Conservation (phyloP, 92 coral and sea anemone species). For the Epizoanthus rinbou region DNA sequence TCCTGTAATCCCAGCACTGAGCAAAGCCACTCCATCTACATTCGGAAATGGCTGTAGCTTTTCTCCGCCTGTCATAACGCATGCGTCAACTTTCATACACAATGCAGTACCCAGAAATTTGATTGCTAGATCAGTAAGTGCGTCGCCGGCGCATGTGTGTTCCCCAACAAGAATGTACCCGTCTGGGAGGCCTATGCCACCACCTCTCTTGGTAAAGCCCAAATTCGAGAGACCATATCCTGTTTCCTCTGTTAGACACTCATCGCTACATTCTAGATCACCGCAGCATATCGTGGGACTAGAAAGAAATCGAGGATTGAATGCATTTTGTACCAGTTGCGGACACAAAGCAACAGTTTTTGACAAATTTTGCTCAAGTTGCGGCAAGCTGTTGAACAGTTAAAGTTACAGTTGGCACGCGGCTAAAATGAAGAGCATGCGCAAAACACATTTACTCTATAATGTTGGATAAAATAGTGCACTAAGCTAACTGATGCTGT, state of each 20-base stretch:
- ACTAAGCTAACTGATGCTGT: not conserved
- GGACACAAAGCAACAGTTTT: constrained; percentile 80
- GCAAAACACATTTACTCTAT: not conserved
- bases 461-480: not conserved
- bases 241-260: constrained; percentile 42
- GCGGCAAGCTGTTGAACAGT: constrained; percentile 67
- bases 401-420: not conserved
- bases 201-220: constrained; percentile 81
- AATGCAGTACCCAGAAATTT: constrained; percentile 61
- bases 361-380: constrained; percentile 90
- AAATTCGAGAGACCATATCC: constrained; percentile 62
- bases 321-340: constrained; percentile 86
- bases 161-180: constrained; percentile 70
- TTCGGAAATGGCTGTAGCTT: constrained; percentile 58
- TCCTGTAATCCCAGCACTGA: constrained; percentile 24
- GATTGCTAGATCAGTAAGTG: constrained; percentile 61
- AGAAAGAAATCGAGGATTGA: constrained; percentile 56
- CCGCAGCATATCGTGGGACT: constrained; percentile 49
- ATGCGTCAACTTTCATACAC: constrained; percentile 68
- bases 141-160: constrained; percentile 61
- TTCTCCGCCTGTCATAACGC: constrained; percentile 53
- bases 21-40: constrained; percentile 51
- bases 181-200: constrained; percentile 71
- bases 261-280: constrained; percentile 47
- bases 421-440: not conserved